Percentiles rank a stretch among this genome's conserved stretches.
Evolutionary conservation across 2,113 vertebrate species (phyloP).

Genomic region (Perccottus glenii): DNA sequence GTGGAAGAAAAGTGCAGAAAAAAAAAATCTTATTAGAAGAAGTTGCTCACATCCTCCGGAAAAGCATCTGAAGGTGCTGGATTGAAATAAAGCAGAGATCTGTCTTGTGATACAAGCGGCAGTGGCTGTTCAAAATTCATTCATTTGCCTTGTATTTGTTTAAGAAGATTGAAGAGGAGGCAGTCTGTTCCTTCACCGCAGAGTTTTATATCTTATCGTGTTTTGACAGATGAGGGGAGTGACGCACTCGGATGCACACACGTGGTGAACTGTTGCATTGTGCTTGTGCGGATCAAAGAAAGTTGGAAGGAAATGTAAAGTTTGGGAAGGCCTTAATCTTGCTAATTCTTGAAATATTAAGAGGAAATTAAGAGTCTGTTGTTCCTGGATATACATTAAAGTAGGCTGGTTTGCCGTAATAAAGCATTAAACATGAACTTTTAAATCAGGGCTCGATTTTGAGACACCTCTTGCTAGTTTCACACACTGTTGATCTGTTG

Average conservation of each 20-base stretch:
- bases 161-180: slow-evolving; percentile 77
- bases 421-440: too few species aligned
- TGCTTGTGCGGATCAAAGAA: slow-evolving; percentile 31
- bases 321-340: slow-evolving; percentile 26
- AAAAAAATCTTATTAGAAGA: slow-evolving; percentile 60
- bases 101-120: slow-evolving; percentile 58
- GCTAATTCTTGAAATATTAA: background rate
- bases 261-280: slow-evolving; percentile 45
- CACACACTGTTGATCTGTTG: background rate
- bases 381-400: too few species aligned
- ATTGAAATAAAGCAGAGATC: slow-evolving; percentile 70
- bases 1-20: slow-evolving; percentile 35
- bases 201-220: slow-evolving; percentile 77
- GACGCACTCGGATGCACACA: slow-evolving; percentile 51
- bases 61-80: slow-evolving; percentile 43
- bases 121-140: slow-evolving; percentile 75
- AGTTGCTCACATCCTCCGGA: slow-evolving; percentile 54
- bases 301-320: slow-evolving; percentile 37
- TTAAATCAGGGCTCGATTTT: too few species aligned
- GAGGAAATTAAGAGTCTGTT: too few species aligned
- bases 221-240: slow-evolving; percentile 68
- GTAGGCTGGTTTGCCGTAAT: too few species aligned
- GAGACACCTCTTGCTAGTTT: background rate
- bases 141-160: slow-evolving; percentile 79
- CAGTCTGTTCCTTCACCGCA: slow-evolving; percentile 61